phyloP scores from a whole-genome alignment of 2,888 invertebrate genomes.

The Himalopsyche kuldschensis region DNA sequence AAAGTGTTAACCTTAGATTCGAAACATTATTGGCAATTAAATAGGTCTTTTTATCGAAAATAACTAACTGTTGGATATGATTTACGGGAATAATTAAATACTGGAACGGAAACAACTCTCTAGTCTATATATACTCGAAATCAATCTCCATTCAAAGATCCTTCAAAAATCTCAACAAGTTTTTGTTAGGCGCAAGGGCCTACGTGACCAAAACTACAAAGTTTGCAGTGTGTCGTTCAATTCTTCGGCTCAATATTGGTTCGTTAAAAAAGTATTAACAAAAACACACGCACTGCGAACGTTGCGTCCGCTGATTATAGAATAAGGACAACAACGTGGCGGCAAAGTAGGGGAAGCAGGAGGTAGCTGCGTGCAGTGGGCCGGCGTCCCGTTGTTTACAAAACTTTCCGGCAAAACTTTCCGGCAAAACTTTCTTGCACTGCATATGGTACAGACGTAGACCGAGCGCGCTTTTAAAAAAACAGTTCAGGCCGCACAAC shows the following conservation, averaged over 20 bases:
- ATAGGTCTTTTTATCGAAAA: too few species aligned
- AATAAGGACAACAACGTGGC: background rate
- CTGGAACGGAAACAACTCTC: too few species aligned
- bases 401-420: background rate
- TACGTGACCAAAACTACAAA: background rate
- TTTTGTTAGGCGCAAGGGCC: too few species aligned
- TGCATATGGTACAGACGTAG: constrained; percentile 15
- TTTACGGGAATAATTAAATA: too few species aligned
- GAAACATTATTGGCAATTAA: too few species aligned
- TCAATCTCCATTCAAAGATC: too few species aligned
- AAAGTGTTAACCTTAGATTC: too few species aligned
- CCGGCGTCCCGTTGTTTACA: constrained; percentile 4
- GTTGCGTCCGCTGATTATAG: background rate
- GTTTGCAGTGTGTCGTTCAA: too few species aligned
- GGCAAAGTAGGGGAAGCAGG: background rate
- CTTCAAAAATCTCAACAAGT: too few species aligned
- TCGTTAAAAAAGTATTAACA: background rate
- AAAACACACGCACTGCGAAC: background rate
- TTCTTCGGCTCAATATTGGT: too few species aligned
- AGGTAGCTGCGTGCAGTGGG: background rate
- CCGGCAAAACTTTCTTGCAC: constrained; percentile 6
- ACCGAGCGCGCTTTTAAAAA: background rate
- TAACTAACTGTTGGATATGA: too few species aligned
- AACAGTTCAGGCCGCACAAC: constrained; percentile 6
- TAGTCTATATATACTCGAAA: too few species aligned